Conservation (phyloP, 2,797 vertebrate species). For the Manis pentadactyla region DNA sequence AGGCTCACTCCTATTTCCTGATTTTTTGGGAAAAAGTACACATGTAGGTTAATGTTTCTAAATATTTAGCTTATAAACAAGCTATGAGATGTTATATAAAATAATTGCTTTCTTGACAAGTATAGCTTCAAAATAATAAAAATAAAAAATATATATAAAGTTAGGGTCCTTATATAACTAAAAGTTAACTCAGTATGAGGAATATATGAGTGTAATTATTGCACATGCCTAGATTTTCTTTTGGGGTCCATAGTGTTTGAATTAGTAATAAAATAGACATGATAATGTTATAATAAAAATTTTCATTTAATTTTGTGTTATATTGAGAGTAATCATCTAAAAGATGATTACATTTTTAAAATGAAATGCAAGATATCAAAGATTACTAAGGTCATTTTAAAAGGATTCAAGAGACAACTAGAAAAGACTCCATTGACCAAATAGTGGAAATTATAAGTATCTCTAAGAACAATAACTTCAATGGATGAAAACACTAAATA, state of each 20-base stretch:
- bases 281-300: neutral
- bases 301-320: neutral
- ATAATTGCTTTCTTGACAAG: neutral
- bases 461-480: neutral
- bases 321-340: neutral
- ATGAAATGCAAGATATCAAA: neutral
- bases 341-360: neutral
- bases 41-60: neutral
- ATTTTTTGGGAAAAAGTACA: neutral
- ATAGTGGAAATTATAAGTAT: neutral
- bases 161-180: neutral
- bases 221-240: neutral
- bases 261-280: neutral
- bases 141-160: neutral
- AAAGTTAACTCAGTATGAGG: neutral
- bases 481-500: neutral
- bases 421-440: neutral
- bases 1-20: neutral
- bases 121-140: neutral
- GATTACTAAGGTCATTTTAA: neutral
- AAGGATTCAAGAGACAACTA: neutral
- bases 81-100: neutral
- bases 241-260: neutral
- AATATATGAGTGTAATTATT: neutral
- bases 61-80: neutral